phyloP scores from a whole-genome alignment of 2,113 vertebrate genomes.

The Ophthalmolycus amberensis region DNA sequence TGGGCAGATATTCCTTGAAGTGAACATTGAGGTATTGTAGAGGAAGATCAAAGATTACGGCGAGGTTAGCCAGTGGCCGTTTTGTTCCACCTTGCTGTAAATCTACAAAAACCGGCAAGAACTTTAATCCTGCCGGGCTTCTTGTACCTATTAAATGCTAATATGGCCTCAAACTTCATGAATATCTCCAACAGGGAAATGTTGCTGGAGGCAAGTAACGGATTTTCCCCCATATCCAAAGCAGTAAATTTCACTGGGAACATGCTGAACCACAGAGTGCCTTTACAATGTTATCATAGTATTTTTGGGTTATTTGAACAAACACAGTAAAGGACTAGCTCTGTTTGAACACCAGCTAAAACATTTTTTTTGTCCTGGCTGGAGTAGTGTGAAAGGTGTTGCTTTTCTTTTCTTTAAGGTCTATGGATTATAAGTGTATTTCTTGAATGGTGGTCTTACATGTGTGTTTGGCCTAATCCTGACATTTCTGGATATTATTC shows the following conservation, averaged over 20 bases:
- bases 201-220: conserved; percentile 21
- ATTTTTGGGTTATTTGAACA: conserved; percentile 15
- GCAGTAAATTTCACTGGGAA: conserved; percentile 9
- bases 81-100: conserved; percentile 39
- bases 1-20: conserved; percentile 14
- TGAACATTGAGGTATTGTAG: conserved; percentile 34
- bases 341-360: neutral
- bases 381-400: neutral
- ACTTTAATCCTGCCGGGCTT: conserved; percentile 23
- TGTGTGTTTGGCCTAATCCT: neutral
- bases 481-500: neutral
- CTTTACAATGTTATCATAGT: conserved; percentile 19
- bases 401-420: too few relatives aligned
- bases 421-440: too few relatives aligned
- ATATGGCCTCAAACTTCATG: conserved; percentile 15
- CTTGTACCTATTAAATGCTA: conserved; percentile 42
- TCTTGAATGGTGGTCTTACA: neutral
- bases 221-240: conserved; percentile 15
- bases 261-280: conserved; percentile 21
- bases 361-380: neutral
- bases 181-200: conserved; percentile 25
- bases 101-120: conserved; percentile 43
- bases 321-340: conserved; percentile 16
- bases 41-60: conserved; percentile 26
- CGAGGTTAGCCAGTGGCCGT: conserved; percentile 55